Evolutionary conservation across 2,797 vertebrate species (phyloP).

Genomic region (Cossypha heuglini): DNA sequence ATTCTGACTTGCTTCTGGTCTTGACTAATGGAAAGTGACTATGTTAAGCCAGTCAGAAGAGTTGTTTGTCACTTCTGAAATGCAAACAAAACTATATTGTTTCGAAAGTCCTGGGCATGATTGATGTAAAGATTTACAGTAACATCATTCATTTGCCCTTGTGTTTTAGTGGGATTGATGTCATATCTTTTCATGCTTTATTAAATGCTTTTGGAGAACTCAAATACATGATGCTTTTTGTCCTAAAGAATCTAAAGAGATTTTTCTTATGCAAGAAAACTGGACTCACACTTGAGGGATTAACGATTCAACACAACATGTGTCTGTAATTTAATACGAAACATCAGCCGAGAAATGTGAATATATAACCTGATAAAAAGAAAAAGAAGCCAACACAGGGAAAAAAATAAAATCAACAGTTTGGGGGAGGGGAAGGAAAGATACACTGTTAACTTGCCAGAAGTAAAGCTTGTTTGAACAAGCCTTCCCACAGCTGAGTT

Average conservation of each 20-base stretch:
- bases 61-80: constrained; percentile 99
- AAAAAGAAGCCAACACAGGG: constrained; percentile 63
- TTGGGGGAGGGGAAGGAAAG: constrained; percentile 7
- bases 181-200: constrained; percentile 98
- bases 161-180: constrained; percentile 94
- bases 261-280: constrained; percentile 68
- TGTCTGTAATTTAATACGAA: constrained; percentile 91
- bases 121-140: constrained; percentile 96
- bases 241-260: constrained; percentile 77
- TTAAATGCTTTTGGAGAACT: constrained; percentile 88
- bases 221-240: constrained; percentile 87
- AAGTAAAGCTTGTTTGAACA: constrained; percentile 55
- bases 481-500: constrained; percentile 44
- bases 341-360: constrained; percentile 75
- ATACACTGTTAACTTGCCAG: constrained; percentile 72
- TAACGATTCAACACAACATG: constrained; percentile 86
- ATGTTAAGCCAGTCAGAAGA: constrained; percentile 96
- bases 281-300: constrained; percentile 81
- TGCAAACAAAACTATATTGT: constrained; percentile 99
- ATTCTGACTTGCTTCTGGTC: constrained; percentile 97
- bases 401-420: constrained; percentile 74
- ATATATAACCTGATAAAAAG: constrained; percentile 77
- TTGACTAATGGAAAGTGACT: constrained; percentile 99
- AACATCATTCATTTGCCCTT: constrained; percentile 94
- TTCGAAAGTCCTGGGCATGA: constrained; percentile 88